Percentiles rank a stretch among this genome's conserved stretches.
phyloP scores from a whole-genome alignment of 53 echinoderm and acorn worm species.

The Zoroaster sp. region DNA sequence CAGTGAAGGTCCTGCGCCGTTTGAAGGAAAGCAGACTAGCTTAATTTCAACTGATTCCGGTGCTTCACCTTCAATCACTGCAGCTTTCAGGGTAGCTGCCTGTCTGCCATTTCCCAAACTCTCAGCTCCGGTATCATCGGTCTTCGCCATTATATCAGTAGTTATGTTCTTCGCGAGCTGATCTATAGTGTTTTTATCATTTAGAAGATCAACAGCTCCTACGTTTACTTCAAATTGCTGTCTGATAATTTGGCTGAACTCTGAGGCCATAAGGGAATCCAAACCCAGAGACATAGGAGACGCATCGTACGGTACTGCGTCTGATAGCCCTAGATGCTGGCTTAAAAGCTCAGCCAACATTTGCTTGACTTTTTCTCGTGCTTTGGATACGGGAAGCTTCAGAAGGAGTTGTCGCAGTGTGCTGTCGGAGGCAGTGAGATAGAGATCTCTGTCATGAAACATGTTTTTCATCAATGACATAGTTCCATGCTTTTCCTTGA shows the following conservation, averaged over 20 bases:
- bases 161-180: constrained; percentile 1
- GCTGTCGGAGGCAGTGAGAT: background rate
- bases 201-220: no score
- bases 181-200: constrained; percentile 37
- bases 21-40: constrained; percentile 73
- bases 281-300: constrained; percentile 55
- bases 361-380: background rate
- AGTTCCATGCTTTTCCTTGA: background rate
- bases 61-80: constrained; percentile 9
- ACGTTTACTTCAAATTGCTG: no score
- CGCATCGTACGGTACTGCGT: constrained; percentile 1
- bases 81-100: background rate
- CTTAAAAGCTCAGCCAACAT: background rate
- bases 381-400: constrained; percentile 21
- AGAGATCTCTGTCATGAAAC: constrained; percentile 4
- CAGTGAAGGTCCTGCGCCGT: constrained; percentile 66
- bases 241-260: constrained; percentile 36
- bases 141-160: background rate
- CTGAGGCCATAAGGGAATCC: no score
- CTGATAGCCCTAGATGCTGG: no score
- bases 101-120: background rate
- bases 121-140: background rate
- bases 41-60: constrained; percentile 5
- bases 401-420: constrained; percentile 22
- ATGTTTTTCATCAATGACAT: constrained; percentile 51